Conservation (phyloP, 2,888 invertebrate genomes). For the Trichopria drosophilae region DNA sequence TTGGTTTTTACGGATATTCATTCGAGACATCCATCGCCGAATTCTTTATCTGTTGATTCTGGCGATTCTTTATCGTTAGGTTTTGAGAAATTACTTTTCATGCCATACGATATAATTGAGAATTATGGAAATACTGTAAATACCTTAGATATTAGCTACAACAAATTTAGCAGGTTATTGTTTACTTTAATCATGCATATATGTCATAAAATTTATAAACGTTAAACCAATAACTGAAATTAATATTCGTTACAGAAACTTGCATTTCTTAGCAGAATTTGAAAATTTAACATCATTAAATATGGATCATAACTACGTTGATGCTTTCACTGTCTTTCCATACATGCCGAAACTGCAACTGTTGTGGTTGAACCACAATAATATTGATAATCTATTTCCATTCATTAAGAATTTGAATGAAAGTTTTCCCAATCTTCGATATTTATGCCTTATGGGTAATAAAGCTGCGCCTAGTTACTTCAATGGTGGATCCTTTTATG, state of each 20-base stretch:
- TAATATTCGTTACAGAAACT: slow-evolving; percentile 63
- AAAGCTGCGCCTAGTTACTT: slow-evolving; percentile 77
- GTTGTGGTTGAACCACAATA: slow-evolving; percentile 70
- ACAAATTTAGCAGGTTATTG: slow-evolving; percentile 51
- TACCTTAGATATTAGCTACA: slow-evolving; percentile 53
- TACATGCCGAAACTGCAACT: slow-evolving; percentile 72
- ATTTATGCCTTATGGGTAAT: slow-evolving; percentile 84
- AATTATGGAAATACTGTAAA: slow-evolving; percentile 43
- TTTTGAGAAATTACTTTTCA: slow-evolving; percentile 51
- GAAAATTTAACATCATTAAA: slow-evolving; percentile 75
- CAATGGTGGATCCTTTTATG: slow-evolving; percentile 75
- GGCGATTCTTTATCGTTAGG: slow-evolving; percentile 49
- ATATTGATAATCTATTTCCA: slow-evolving; percentile 67
- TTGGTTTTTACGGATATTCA: slow-evolving; percentile 53
- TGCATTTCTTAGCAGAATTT: slow-evolving; percentile 74
- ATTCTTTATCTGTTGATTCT: slow-evolving; percentile 37
- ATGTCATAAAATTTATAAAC: background rate
- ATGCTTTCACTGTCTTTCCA: slow-evolving; percentile 72
- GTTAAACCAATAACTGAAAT: background rate
- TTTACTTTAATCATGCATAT: slow-evolving; percentile 16
- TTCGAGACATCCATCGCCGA: slow-evolving; percentile 43
- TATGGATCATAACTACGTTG: slow-evolving; percentile 78
- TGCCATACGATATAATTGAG: slow-evolving; percentile 53
- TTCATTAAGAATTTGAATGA: slow-evolving; percentile 72
- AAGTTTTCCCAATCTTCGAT: slow-evolving; percentile 73